Evolutionary conservation across 1,140 invertebrate genomes (phyloP).

Genomic region (Latrodectus geometricus): DNA sequence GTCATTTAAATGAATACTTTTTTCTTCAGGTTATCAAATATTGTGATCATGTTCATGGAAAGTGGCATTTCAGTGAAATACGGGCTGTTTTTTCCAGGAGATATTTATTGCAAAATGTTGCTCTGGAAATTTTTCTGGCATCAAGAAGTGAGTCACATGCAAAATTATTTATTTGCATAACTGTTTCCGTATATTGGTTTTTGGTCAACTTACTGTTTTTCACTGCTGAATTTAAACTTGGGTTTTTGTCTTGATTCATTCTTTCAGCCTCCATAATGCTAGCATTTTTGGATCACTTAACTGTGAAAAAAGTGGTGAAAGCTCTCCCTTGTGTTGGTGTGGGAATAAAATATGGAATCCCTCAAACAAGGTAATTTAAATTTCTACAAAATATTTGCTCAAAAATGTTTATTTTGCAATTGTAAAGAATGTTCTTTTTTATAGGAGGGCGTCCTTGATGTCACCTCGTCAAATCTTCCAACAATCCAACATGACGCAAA

Average conservation of each 20-base stretch:
- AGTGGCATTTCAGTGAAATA: conserved; percentile 99
- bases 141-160: conserved; percentile 88
- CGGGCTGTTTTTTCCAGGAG: conserved; percentile 97
- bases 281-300: conserved; percentile 94
- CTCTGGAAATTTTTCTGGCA: conserved; percentile 98
- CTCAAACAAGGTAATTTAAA: conserved; percentile 85
- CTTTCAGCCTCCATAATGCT: conserved; percentile 96
- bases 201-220: not conserved
- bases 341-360: conserved; percentile 98
- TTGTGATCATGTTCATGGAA: conserved; percentile 96
- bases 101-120: conserved; percentile 96
- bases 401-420: not conserved
- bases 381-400: not conserved
- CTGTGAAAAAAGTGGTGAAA: conserved; percentile 98
- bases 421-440: not conserved
- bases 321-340: conserved; percentile 97
- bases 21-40: conserved; percentile 89
- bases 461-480: conserved; percentile 97
- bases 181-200: too few species aligned
- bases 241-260: conserved; percentile 10
- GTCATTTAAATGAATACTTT: conserved; percentile 65
- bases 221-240: not conserved
- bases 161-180: too few species aligned
- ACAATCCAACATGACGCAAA: conserved; percentile 99
- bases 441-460: conserved; percentile 96